Conservation (phyloP, 2,888 invertebrate genomes). For the Synanthedon myopaeformis region DNA sequence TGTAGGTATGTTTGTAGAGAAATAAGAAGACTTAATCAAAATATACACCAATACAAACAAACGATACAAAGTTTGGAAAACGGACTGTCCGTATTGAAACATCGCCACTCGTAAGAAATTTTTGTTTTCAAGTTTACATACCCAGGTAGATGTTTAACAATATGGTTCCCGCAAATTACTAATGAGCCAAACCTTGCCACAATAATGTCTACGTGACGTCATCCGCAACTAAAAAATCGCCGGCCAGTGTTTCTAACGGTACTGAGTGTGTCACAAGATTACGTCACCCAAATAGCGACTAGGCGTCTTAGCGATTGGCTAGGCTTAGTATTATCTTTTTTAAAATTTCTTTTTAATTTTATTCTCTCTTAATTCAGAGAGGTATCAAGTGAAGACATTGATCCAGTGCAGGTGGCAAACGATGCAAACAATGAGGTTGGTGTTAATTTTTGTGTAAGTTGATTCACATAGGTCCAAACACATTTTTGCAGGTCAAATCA, state of each 20-base stretch:
- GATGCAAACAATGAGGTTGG: constrained; percentile 36
- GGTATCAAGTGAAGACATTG: constrained; percentile 36
- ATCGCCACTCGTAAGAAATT: constrained; percentile 24
- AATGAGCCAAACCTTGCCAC: background rate
- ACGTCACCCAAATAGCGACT: no score
- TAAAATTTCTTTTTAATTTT: background rate
- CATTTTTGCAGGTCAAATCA: constrained; percentile 3
- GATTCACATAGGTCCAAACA: constrained; percentile 35
- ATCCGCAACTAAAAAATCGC: background rate
- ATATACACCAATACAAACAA: constrained; percentile 39
- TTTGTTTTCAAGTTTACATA: background rate
- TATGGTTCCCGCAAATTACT: background rate
- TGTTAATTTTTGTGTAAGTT: background rate
- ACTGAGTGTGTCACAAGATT: no score
- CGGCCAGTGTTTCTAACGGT: background rate
- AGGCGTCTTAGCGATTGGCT: background rate
- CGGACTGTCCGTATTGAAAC: constrained; percentile 26
- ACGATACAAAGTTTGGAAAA: constrained; percentile 30
- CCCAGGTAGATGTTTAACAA: background rate
- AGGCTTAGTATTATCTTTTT: background rate
- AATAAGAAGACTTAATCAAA: constrained; percentile 40
- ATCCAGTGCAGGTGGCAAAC: constrained; percentile 38
- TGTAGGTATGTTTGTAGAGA: constrained; percentile 34
- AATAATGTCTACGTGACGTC: background rate
- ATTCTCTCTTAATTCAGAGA: constrained; percentile 24